Conservation (phyloP, 2,888 invertebrate genomes). For the Oligia fasciuncula region DNA sequence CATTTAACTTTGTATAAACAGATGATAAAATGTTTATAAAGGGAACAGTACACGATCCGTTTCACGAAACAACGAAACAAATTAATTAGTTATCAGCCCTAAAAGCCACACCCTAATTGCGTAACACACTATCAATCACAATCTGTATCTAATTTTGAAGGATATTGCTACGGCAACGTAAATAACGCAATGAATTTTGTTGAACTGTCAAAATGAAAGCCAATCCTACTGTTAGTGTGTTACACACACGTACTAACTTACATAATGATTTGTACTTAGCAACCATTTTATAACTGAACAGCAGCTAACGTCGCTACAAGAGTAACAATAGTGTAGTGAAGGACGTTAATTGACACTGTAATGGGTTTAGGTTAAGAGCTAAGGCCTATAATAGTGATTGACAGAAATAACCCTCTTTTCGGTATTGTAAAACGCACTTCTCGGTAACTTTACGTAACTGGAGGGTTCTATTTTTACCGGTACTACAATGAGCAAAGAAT, state of each 20-base stretch:
- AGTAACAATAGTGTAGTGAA: constrained; percentile 6
- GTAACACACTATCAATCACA: no score
- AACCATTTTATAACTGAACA: constrained; percentile 5
- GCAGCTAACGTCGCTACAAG: neutral
- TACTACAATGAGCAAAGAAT: neutral
- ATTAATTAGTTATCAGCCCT: neutral
- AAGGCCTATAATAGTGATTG: constrained; percentile 36
- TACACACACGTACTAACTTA: no score
- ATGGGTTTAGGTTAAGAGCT: constrained; percentile 36
- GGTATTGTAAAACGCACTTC: constrained; percentile 3
- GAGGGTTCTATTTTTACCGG: neutral
- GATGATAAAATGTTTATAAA: neutral
- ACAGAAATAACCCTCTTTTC: constrained; percentile 26
- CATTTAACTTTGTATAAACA: neutral
- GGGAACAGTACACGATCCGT: neutral
- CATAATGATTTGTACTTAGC: neutral
- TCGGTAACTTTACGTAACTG: neutral
- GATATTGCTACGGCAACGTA: no score
- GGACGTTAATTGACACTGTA: constrained; percentile 45
- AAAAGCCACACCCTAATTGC: neutral
- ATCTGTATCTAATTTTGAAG: no score
- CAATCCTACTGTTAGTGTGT: no score
- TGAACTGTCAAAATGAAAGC: no score
- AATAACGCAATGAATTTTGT: no score
- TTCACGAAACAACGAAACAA: neutral